phyloP scores from a whole-genome alignment of 1,140 invertebrate species.

The Prorops nasuta region DNA sequence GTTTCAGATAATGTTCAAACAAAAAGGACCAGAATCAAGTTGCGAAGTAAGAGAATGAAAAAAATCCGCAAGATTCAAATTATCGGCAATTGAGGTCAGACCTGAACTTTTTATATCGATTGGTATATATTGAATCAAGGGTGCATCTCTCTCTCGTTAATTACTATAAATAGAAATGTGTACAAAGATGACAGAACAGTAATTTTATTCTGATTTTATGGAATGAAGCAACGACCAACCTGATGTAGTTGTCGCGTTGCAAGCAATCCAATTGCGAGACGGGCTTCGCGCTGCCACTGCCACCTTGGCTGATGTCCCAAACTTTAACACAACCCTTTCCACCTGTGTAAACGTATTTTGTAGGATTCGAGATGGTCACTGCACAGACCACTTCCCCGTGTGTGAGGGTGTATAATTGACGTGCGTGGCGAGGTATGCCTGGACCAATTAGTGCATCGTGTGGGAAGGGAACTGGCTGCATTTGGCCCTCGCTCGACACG shows the following conservation, averaged over 20 bases:
- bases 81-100: too few species aligned
- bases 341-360: conserved; percentile 95
- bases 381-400: conserved; percentile 93
- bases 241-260: conserved; percentile 96
- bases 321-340: conserved; percentile 99
- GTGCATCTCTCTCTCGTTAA: too few species aligned
- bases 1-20: too few species aligned
- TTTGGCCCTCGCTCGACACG: conserved; percentile 82
- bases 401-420: conserved; percentile 87
- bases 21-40: too few species aligned
- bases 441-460: conserved; percentile 91
- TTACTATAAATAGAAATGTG: too few species aligned
- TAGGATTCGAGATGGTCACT: conserved; percentile 87
- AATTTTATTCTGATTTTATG: background rate
- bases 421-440: conserved; percentile 89
- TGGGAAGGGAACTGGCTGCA: conserved; percentile 95
- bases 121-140: too few species aligned
- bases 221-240: conserved; percentile 53
- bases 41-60: background rate
- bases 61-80: too few species aligned
- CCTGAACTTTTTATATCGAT: too few species aligned
- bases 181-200: too few species aligned
- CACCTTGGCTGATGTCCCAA: conserved; percentile 86
- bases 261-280: conserved; percentile 92
- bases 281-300: conserved; percentile 70